phyloP scores from a whole-genome alignment of 2,888 invertebrate species.

The Hedychridium roseum region DNA sequence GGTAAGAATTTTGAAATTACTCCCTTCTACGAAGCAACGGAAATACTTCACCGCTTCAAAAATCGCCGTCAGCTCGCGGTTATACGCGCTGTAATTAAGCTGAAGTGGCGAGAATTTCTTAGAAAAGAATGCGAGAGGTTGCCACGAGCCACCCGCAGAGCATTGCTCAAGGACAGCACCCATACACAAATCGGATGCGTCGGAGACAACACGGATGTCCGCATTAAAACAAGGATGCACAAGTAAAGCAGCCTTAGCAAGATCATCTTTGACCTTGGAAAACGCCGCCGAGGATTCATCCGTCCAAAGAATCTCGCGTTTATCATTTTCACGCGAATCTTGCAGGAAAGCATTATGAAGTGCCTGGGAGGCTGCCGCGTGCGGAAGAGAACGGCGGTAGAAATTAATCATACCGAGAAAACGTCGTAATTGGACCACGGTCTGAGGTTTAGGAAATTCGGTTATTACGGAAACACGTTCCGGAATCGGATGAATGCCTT shows the following conservation, averaged over 20 bases:
- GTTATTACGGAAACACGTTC: neutral
- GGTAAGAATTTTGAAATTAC: neutral
- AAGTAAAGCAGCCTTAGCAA: constrained; percentile 16
- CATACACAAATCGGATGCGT: constrained; percentile 20
- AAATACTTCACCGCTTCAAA: constrained; percentile 7
- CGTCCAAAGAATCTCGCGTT: constrained; percentile 18
- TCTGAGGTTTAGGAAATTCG: constrained; percentile 8
- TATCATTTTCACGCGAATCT: constrained; percentile 19
- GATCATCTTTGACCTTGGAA: constrained; percentile 5
- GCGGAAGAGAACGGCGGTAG: constrained; percentile 11
- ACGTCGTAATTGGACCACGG: constrained; percentile 6
- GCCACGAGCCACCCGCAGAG: neutral
- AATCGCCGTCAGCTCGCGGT: constrained; percentile 7
- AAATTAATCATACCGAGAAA: constrained; percentile 14
- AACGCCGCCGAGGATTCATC: constrained; percentile 17
- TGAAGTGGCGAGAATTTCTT: neutral
- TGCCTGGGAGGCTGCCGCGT: too few species aligned
- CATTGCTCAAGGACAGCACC: constrained; percentile 11
- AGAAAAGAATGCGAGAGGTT: constrained; percentile 9
- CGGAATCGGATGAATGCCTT: constrained; percentile 5
- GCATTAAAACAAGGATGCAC: constrained; percentile 18
- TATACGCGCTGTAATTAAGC: constrained; percentile 5
- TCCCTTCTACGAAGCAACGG: neutral
- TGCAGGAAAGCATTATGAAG: neutral
- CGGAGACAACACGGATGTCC: constrained; percentile 14